Conservation (phyloP, 2,797 vertebrate species). For the Margarornis squamiger region DNA sequence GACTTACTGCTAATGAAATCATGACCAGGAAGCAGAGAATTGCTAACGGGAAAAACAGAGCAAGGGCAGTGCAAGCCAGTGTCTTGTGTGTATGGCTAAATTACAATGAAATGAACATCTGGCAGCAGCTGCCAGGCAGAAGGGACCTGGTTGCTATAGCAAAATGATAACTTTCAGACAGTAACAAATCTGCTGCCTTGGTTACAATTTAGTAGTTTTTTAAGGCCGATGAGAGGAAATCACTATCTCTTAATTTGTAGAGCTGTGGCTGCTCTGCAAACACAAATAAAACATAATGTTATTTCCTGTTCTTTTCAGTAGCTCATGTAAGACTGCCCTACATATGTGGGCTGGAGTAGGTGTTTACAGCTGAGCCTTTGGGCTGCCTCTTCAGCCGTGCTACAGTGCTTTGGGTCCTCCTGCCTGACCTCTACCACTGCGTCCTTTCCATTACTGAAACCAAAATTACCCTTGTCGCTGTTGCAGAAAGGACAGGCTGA, state of each 20-base stretch:
- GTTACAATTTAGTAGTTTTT: slow-evolving; percentile 30
- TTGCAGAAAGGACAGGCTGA: background rate
- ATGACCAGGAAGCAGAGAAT: slow-evolving; percentile 17
- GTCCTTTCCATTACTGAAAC: background rate
- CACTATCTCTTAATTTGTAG: background rate
- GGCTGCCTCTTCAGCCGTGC: background rate
- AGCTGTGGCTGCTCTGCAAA: background rate
- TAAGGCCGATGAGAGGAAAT: slow-evolving; percentile 32
- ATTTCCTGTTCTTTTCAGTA: slow-evolving; percentile 43
- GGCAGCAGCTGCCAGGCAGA: slow-evolving; percentile 3
- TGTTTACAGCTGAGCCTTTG: background rate
- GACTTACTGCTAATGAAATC: slow-evolving; percentile 13
- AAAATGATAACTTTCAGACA: background rate
- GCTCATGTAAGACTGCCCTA: background rate
- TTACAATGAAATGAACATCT: slow-evolving; percentile 55
- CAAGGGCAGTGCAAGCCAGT: background rate
- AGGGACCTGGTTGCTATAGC: slow-evolving; percentile 23
- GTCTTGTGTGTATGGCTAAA: background rate
- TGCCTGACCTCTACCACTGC: background rate
- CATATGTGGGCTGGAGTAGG: background rate
- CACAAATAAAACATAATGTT: background rate
- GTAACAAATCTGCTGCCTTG: slow-evolving; percentile 17
- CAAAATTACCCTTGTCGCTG: background rate
- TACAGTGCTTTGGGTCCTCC: background rate
- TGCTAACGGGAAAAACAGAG: slow-evolving; percentile 43